A percentile compares a stretch with the other conserved stretches of the same genome.
phyloP scores from a whole-genome alignment of 2,113 vertebrate species.

The Tetrax tetrax region DNA sequence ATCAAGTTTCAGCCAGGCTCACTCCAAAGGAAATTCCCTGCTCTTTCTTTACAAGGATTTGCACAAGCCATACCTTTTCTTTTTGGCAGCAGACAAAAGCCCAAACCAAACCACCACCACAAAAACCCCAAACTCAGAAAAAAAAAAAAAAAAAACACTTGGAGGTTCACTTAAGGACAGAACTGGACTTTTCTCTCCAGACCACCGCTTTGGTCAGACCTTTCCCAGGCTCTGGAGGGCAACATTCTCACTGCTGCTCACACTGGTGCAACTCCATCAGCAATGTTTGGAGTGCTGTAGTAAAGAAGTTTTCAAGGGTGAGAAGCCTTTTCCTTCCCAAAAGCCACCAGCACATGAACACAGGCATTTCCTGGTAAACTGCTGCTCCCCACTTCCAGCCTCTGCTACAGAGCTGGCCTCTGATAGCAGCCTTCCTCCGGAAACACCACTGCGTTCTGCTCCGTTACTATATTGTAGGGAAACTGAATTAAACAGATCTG shows the following conservation, averaged over 20 bases:
- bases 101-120: not conserved
- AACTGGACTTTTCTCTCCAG: not conserved
- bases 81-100: not conserved
- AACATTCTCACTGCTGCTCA: not conserved
- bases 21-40: not conserved
- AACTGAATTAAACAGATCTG: not conserved
- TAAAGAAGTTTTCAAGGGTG: not conserved
- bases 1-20: not conserved
- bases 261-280: not conserved
- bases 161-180: not conserved
- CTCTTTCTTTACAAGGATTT: not conserved
- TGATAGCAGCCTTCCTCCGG: not conserved
- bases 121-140: not conserved
- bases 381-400: constrained; percentile 8
- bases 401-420: not conserved
- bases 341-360: not conserved
- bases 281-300: not conserved
- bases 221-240: constrained; percentile 14
- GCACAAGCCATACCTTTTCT: not conserved
- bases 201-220: not conserved
- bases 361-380: constrained; percentile 39
- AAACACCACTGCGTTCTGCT: not conserved
- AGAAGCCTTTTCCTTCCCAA: constrained; percentile 4
- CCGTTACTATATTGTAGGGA: not conserved
- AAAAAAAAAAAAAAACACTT: not conserved